phyloP scores from a whole-genome alignment of 2,888 invertebrate species.

The Drosophila eohydei region DNA sequence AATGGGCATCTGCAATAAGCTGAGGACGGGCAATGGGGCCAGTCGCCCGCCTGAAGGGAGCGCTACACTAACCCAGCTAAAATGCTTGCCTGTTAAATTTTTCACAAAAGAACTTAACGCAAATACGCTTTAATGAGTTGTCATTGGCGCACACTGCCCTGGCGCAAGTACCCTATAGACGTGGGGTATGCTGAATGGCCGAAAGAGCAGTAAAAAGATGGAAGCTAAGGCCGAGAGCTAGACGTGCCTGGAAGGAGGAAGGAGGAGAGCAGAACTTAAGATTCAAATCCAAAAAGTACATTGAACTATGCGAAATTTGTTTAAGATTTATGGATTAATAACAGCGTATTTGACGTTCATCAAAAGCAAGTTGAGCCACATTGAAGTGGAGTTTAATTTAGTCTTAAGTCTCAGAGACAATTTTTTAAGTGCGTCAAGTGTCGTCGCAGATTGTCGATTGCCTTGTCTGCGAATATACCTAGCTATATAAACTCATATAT shows the following conservation, averaged over 20 bases:
- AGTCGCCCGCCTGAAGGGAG: too few relatives aligned
- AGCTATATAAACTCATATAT: conserved; percentile 14
- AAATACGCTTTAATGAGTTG: conserved; percentile 63
- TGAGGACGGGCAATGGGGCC: neutral
- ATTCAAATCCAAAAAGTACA: neutral
- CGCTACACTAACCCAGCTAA: conserved; percentile 29
- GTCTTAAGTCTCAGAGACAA: conserved; percentile 1
- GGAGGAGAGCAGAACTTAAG: neutral
- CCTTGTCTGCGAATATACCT: conserved; percentile 19
- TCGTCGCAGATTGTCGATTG: conserved; percentile 26
- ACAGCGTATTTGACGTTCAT: conserved; percentile 1
- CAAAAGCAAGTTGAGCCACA: neutral
- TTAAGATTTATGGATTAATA: neutral
- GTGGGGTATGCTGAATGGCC: neutral
- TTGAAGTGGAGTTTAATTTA: neutral
- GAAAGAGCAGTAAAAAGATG: neutral
- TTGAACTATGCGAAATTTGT: neutral
- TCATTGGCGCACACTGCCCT: conserved; percentile 11
- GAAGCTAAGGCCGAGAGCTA: neutral
- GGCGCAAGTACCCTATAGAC: conserved; percentile 4
- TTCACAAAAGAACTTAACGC: conserved; percentile 49
- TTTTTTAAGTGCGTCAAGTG: conserved; percentile 34
- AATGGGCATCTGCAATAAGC: conserved; percentile 24
- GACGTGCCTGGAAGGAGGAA: too few relatives aligned
- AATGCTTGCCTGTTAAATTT: conserved; percentile 48